A percentile compares a stretch with the other conserved stretches of the same genome.
Evolutionary conservation across 1,140 invertebrate genomes (phyloP).

Genomic region (Halictus rubicundus): DNA sequence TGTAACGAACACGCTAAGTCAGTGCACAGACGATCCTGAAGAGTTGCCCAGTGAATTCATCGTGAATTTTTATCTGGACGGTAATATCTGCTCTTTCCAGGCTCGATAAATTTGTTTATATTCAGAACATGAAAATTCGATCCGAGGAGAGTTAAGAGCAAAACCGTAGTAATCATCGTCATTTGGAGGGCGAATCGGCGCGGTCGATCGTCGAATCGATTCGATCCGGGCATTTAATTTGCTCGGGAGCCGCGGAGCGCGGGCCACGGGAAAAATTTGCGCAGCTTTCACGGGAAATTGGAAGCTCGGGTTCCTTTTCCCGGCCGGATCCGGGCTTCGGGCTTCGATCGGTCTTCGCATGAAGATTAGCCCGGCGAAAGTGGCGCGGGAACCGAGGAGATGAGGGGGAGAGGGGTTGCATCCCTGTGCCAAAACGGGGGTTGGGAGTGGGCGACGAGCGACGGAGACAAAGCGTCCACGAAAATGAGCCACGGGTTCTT

Average conservation of each 20-base stretch:
- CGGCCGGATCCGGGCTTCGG: slow-evolving; percentile 10
- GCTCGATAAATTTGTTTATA: too few species aligned
- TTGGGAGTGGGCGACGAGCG: neutral
- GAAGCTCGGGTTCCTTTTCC: slow-evolving; percentile 4
- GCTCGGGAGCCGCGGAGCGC: neutral
- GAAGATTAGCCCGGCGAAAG: slow-evolving; percentile 28
- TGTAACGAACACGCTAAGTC: too few species aligned
- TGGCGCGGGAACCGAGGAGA: slow-evolving; percentile 22
- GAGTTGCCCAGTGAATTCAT: too few species aligned
- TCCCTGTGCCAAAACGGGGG: too few species aligned
- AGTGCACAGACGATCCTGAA: too few species aligned
- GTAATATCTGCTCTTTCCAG: too few species aligned
- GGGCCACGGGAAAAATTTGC: too few species aligned
- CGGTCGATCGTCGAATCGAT: neutral
- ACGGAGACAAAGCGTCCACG: slow-evolving; percentile 34
- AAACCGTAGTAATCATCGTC: too few species aligned
- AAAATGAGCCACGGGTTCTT: slow-evolving; percentile 65
- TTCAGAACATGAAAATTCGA: too few species aligned
- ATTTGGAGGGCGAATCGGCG: too few species aligned
- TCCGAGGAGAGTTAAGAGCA: too few species aligned
- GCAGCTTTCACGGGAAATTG: slow-evolving; percentile 11
- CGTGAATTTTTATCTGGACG: too few species aligned
- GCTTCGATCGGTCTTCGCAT: slow-evolving; percentile 39
- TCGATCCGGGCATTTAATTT: slow-evolving; percentile 10
- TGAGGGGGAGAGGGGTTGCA: slow-evolving; percentile 5